Conservation (phyloP, 2,888 invertebrate species). For the Rotaria macrura region DNA sequence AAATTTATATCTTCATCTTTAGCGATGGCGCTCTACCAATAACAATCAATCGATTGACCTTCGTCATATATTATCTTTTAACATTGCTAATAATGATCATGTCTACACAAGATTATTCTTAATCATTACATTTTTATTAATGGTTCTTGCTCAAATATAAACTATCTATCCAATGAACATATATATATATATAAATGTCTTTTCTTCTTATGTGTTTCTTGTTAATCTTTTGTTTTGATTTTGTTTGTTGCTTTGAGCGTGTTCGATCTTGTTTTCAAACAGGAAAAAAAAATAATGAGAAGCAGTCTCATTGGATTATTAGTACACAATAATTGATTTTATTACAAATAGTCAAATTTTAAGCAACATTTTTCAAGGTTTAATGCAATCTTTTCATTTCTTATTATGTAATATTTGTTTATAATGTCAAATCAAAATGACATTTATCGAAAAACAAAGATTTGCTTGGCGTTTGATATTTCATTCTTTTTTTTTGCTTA, state of each 20-base stretch:
- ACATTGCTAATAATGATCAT: not conserved
- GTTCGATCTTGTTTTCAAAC: not conserved
- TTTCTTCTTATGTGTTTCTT: not conserved
- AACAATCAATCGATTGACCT: not conserved
- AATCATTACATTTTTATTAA: not conserved
- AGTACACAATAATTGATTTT: not conserved
- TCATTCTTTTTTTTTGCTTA: not conserved
- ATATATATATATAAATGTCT: not conserved
- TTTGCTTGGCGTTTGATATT: not conserved
- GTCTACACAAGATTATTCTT: not conserved
- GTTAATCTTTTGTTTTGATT: not conserved
- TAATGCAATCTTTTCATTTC: not conserved
- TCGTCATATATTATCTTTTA: not conserved
- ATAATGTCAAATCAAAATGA: not conserved
- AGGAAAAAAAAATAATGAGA: not conserved
- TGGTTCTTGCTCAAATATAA: not conserved
- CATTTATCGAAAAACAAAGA: not conserved
- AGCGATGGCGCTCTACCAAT: not conserved
- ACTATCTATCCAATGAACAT: not conserved
- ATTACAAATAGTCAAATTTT: not conserved
- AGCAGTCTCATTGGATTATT: not conserved
- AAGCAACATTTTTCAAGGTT: not conserved
- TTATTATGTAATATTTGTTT: not conserved
- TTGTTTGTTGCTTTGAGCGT: not conserved
- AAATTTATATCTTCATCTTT: not conserved